Conservation (phyloP, 2,113 vertebrate genomes). For the Riparia riparia region DNA sequence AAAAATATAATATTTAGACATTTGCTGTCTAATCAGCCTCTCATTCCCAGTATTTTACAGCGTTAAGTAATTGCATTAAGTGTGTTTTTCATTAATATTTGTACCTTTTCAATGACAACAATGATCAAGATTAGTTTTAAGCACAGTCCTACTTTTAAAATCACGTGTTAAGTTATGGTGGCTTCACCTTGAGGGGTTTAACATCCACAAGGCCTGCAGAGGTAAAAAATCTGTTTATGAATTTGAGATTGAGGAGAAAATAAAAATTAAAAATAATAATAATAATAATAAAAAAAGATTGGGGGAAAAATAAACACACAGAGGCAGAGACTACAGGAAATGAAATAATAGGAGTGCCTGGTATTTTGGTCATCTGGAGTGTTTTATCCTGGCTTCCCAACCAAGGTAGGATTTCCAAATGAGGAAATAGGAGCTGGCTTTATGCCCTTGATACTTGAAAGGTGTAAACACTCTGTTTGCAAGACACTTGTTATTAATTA, state of each 20-base stretch:
- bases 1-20: not conserved
- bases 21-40: not conserved
- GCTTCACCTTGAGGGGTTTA: not conserved
- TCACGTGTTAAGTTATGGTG: not conserved
- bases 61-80: not conserved
- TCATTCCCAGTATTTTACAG: not conserved
- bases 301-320: not conserved
- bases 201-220: not conserved
- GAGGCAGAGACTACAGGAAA: not conserved
- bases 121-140: not conserved
- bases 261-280: not conserved
- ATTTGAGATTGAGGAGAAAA: not conserved
- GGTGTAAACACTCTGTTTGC: not conserved
- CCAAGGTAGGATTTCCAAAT: not conserved
- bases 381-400: not conserved
- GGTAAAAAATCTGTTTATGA: not conserved
- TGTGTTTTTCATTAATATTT: not conserved
- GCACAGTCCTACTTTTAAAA: not conserved
- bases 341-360: not conserved
- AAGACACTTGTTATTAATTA: not conserved
- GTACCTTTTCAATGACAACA: not conserved
- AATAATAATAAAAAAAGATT: not conserved
- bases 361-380: not conserved
- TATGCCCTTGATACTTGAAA: not conserved
- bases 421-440: not conserved